Percentiles rank a stretch among this genome's conserved stretches.
These are phyloP conservation scores for Glyptemys insculpta DNA, from an alignment of 2,797 vertebrate genomes.

Conservation along the genomic window DNA sequence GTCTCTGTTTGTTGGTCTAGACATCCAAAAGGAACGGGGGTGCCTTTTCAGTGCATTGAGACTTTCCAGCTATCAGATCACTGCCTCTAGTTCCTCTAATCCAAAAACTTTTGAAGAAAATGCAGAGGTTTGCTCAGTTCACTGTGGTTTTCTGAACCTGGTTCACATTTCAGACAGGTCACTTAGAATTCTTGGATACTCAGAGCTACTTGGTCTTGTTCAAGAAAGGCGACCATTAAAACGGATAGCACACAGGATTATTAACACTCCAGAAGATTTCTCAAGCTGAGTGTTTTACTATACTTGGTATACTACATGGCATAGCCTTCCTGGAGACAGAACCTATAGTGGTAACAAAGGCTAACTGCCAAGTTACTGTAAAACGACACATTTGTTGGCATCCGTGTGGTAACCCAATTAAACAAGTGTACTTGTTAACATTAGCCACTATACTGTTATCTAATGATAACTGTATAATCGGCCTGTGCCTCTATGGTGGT, in stretches of 20 bases:
- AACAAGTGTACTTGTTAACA: background rate
- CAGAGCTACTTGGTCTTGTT: too few relatives aligned
- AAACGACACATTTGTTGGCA: too few relatives aligned
- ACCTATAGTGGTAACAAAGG: background rate
- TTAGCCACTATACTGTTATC: background rate
- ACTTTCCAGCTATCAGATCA: background rate
- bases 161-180: background rate
- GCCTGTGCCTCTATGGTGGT: background rate
- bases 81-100: background rate
- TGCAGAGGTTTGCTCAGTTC: fast-evolving
- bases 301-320: background rate
- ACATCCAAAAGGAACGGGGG: background rate
- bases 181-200: background rate
- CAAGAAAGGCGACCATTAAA: background rate
- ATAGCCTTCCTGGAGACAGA: fast-evolving
- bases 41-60: fast-evolving
- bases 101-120: background rate
- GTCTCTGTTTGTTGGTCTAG: background rate
- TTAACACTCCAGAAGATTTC: fast-evolving
- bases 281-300: background rate
- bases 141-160: background rate
- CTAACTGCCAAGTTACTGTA: too few relatives aligned
- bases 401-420: background rate
- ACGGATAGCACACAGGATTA: fast-evolving
- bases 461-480: background rate